Base-by-base conservation (phyloP, 2,797 vertebrate genomes). In the Sebastolobus alascanus region DNA sequence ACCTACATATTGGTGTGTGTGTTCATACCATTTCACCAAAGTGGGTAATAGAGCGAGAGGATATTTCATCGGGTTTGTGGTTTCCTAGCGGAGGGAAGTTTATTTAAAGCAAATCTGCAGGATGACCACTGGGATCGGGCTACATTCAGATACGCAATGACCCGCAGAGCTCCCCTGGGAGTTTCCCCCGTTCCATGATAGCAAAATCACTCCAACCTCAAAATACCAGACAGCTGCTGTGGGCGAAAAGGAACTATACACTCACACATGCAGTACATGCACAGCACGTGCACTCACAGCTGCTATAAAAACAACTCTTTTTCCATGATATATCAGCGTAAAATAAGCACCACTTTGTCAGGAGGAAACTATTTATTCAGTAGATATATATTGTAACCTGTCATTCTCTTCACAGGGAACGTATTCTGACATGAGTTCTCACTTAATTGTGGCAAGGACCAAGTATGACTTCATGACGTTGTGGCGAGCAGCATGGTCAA, bases 211-310 rank as follows among this genome's bases (percentile, higher is more conserved):
- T 84, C 85, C 79, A 84, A 80, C 90, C 93, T 93, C 86, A 92
- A 94, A 94, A 94, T 95, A 91, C 88, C 92, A 91, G 89, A 91
- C 94, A 94, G 91, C 92, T 93, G 91, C 87, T 90, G 85, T 82
- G 89, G 84, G 79, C 43, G 38, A n/a, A 75, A 66, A 77, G 77
- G 74, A 86, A 80, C 71, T 63, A 80, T 58, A 82, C 69, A 72
- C 76, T 67, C 20, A 25, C 37, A 66, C 61, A 65, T 5, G n/a
- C 50, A 54, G 50, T 81, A 82, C 59, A 79, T 77, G 59, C n/a
- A 43, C 56, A 52, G 29, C 77, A 73, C 35, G 9, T 75, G 70
- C 58, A 63, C 84, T 79, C 75, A 68, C 86, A 81, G 88, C 85
- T 87, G 85, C 83, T 84, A 58, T 80, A 75, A 81, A 91, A 87